A percentile compares a stretch with the other conserved stretches of the same genome.
phyloP scores from a whole-genome alignment of 2,888 invertebrate species.

The Bursaphelenchus okinawaensis region DNA sequence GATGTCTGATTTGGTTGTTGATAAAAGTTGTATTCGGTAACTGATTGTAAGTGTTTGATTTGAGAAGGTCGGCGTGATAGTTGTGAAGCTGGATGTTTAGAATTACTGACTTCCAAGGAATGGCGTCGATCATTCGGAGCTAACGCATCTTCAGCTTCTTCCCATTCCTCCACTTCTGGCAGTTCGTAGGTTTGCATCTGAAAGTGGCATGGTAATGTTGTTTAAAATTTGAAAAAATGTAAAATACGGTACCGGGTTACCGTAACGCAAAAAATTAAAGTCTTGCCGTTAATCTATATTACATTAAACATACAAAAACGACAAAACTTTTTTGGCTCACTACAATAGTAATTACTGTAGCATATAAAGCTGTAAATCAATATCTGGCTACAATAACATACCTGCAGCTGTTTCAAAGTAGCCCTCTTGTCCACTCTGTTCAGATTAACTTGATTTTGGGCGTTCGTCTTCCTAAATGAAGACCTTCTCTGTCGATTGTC shows the following conservation, averaged over 20 bases:
- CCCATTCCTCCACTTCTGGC: slow-evolving; percentile 37
- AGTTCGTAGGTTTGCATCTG: slow-evolving; percentile 35
- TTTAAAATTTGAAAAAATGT: background rate
- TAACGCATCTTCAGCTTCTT: slow-evolving; percentile 18
- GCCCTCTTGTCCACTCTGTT: slow-evolving; percentile 20
- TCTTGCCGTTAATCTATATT: too few species aligned
- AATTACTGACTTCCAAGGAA: slow-evolving; percentile 13
- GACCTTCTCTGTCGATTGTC: background rate
- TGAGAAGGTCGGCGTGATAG: background rate
- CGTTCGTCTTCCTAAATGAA: background rate
- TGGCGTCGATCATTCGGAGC: slow-evolving; percentile 13
- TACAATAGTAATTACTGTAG: too few species aligned
- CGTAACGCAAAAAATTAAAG: too few species aligned
- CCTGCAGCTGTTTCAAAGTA: slow-evolving; percentile 44
- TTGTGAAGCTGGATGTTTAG: background rate
- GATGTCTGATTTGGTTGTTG: background rate
- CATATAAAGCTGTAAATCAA: background rate
- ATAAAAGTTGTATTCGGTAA: background rate
- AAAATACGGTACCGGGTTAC: too few species aligned
- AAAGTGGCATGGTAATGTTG: background rate
- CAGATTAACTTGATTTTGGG: slow-evolving; percentile 5
- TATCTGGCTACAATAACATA: slow-evolving; percentile 8
- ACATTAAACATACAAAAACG: too few species aligned
- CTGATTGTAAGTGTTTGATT: background rate
- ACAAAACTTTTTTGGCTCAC: too few species aligned